These are phyloP conservation scores for Neodiprion pinetum DNA, from an alignment of 1,140 invertebrate species.

Conservation along the genomic window DNA sequence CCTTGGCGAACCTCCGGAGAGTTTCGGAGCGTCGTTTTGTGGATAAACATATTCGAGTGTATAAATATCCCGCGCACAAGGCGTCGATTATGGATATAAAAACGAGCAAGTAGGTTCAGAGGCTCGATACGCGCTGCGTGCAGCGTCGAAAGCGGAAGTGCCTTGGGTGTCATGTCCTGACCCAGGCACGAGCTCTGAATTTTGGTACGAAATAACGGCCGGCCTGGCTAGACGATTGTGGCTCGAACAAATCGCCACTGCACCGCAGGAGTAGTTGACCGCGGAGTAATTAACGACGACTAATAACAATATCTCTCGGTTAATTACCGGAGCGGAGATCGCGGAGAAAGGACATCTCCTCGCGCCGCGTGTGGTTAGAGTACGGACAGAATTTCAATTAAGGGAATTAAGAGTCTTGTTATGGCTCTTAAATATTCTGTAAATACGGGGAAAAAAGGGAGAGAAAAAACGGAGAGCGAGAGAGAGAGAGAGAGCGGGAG, in stretches of 20 bases:
- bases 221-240: not conserved
- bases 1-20: not conserved
- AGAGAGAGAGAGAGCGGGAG: not conserved
- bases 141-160: too few relatives aligned
- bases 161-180: not conserved
- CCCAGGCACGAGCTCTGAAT: not conserved
- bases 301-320: slow-evolving; percentile 4
- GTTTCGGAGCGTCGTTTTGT: not conserved
- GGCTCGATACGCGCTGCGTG: not conserved
- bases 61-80: not conserved
- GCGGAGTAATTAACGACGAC: slow-evolving; percentile 20
- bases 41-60: too few relatives aligned
- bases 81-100: not conserved
- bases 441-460: slow-evolving; percentile 36
- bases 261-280: slow-evolving; percentile 10
- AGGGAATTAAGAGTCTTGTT: slow-evolving; percentile 44
- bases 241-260: slow-evolving; percentile 15
- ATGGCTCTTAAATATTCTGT: slow-evolving; percentile 49
- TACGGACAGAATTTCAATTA: slow-evolving; percentile 50
- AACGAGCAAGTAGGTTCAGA: not conserved
- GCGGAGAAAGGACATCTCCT: slow-evolving; percentile 32
- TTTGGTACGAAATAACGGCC: too few relatives aligned
- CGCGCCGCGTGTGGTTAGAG: slow-evolving; percentile 4
- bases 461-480: not conserved
- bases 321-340: slow-evolving; percentile 7